Percentiles rank a stretch among this genome's conserved stretches.
phyloP scores from a whole-genome alignment of 2,888 invertebrate species.

The Icerya purchasi region DNA sequence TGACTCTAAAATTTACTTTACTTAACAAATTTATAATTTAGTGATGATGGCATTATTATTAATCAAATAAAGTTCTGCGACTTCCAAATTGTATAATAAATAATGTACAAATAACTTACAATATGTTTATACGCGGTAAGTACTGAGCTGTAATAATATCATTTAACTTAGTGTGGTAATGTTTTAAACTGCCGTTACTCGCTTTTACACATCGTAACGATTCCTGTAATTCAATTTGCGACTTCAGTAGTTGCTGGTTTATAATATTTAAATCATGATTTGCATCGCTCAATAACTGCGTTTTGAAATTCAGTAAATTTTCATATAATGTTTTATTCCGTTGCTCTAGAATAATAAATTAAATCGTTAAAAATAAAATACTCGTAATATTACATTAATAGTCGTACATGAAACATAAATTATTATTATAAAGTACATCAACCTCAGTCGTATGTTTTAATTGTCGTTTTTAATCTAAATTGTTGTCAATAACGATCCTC shows the following conservation, averaged over 20 bases:
- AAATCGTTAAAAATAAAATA: neutral
- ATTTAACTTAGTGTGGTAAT: constrained; percentile 4
- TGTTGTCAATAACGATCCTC: too few species aligned
- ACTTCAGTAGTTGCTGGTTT: constrained; percentile 9
- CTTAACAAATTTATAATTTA: too few species aligned
- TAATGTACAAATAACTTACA: too few species aligned
- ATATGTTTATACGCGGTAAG: constrained; percentile 9
- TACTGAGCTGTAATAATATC: constrained; percentile 8
- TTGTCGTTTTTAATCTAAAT: too few species aligned
- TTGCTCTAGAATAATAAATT: neutral
- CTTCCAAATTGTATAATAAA: too few species aligned
- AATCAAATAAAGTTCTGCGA: too few species aligned
- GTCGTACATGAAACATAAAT: too few species aligned
- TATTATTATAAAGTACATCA: too few species aligned
- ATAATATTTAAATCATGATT: constrained; percentile 8
- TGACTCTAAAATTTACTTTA: too few species aligned
- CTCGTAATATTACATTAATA: too few species aligned
- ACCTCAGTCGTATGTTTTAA: too few species aligned
- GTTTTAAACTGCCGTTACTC: constrained; percentile 1
- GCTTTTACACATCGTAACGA: constrained; percentile 1
- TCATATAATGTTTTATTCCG: constrained; percentile 6
- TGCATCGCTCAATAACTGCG: constrained; percentile 2
- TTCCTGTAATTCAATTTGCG: constrained; percentile 9
- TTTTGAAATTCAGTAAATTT: constrained; percentile 5
- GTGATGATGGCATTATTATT: too few species aligned